These are phyloP conservation scores for Palythoa grandis DNA, from an alignment of 92 coral and sea anemone genomes.

Conservation along the genomic window DNA sequence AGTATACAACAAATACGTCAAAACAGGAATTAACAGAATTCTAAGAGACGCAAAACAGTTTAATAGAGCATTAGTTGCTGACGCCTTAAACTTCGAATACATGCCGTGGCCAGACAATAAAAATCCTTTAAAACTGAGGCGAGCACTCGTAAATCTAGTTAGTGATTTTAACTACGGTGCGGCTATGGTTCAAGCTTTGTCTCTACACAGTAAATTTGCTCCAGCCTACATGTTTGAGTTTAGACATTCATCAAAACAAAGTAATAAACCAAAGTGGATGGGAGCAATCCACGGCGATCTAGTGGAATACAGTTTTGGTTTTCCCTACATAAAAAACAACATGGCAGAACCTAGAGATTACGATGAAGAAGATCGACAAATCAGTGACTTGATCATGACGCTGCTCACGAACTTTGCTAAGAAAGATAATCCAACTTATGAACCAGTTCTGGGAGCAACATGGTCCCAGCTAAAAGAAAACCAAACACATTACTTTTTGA, in stretches of 20 bases:
- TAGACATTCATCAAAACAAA: constrained; percentile 26
- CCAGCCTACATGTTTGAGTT: constrained; percentile 60
- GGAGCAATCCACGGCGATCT: constrained; percentile 16
- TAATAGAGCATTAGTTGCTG: constrained; percentile 11
- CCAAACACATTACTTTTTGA: constrained; percentile 54
- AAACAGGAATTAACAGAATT: constrained; percentile 1
- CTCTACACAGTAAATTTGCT: constrained; percentile 48
- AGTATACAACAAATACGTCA: constrained; percentile 5
- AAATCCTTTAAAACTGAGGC: constrained; percentile 45
- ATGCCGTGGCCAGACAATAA: constrained; percentile 60
- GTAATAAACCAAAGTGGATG: constrained; percentile 10
- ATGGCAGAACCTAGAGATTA: constrained; percentile 11
- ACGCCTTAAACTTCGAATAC: constrained; percentile 54
- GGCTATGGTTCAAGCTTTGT: constrained; percentile 39
- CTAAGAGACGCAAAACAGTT: background rate
- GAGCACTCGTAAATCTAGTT: constrained; percentile 34
- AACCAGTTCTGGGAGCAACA: constrained; percentile 51
- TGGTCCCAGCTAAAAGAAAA: constrained; percentile 62
- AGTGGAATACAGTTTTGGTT: constrained; percentile 8
- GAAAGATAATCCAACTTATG: constrained; percentile 46
- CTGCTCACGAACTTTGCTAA: constrained; percentile 53
- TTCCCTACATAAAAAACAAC: background rate
- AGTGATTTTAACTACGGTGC: constrained; percentile 41
- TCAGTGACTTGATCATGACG: constrained; percentile 49
- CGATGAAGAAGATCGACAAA: constrained; percentile 42